A percentile compares a stretch with the other conserved stretches of the same genome.
Evolutionary conservation across 2,113 vertebrate species (phyloP).

Genomic region (Ochotona princeps): DNA sequence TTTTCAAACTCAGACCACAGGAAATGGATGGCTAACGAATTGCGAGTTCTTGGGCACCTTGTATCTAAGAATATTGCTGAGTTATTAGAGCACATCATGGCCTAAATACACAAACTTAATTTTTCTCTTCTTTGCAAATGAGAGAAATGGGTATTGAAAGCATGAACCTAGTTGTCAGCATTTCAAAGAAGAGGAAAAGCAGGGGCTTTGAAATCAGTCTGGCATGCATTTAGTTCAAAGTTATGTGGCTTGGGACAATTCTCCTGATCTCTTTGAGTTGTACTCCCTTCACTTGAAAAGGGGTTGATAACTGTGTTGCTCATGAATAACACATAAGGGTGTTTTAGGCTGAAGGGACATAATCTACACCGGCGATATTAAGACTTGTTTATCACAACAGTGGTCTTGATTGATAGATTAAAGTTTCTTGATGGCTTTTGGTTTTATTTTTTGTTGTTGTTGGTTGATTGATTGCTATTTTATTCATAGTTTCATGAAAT

Average conservation of each 20-base stretch:
- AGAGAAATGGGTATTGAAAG: background rate
- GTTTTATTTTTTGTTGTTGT: background rate
- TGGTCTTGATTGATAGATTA: background rate
- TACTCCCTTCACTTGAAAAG: background rate
- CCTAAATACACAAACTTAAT: constrained; percentile 33
- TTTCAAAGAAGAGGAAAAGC: background rate
- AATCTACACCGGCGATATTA: background rate
- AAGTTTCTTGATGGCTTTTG: background rate
- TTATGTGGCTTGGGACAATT: background rate
- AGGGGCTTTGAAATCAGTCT: background rate
- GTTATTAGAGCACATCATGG: constrained; percentile 44
- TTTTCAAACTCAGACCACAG: constrained; percentile 73
- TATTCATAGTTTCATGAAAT: too few relatives aligned
- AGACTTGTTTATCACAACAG: background rate
- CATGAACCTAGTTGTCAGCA: background rate
- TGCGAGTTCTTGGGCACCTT: constrained; percentile 21
- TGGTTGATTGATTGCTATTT: background rate
- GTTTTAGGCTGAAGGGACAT: too few relatives aligned
- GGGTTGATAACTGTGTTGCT: background rate
- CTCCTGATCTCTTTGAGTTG: background rate
- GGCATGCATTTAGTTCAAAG: background rate
- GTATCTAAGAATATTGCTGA: constrained; percentile 58
- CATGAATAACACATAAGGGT: too few relatives aligned
- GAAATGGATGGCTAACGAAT: constrained; percentile 73
- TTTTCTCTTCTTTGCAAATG: constrained; percentile 28